These are phyloP conservation scores for Telmatochromis sp. DNA, from an alignment of 2,113 vertebrate genomes.

Conservation along the genomic window DNA sequence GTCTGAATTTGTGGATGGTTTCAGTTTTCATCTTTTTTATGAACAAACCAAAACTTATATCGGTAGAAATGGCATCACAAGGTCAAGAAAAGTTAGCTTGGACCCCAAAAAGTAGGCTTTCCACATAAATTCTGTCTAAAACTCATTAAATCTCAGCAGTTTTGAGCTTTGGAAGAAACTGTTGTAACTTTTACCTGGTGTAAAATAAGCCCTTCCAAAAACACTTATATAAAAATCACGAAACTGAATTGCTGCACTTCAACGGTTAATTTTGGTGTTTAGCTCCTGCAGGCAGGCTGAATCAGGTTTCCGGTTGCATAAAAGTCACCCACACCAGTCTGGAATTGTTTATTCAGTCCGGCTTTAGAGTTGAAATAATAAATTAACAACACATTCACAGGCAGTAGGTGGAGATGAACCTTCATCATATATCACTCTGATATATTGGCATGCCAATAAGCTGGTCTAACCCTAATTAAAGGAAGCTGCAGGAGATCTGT, in stretches of 20 bases:
- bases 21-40: not conserved
- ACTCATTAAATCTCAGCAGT: not conserved
- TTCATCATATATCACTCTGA: constrained; percentile 1
- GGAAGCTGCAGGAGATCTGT: not conserved
- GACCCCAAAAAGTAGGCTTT: not conserved
- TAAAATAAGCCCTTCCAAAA: not conserved
- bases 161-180: not conserved
- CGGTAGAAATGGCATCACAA: not conserved
- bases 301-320: constrained; percentile 11
- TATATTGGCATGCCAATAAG: not conserved
- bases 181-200: not conserved
- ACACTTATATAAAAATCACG: not conserved
- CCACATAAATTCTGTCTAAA: not conserved
- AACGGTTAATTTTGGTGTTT: not conserved
- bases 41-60: not conserved
- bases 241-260: not conserved
- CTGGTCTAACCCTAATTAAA: not conserved
- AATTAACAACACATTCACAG: constrained; percentile 5
- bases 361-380: constrained; percentile 13
- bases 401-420: not conserved
- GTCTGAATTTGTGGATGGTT: not conserved
- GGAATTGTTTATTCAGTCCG: not conserved
- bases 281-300: constrained; percentile 3
- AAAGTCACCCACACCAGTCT: constrained; percentile 23
- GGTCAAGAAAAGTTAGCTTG: not conserved